A percentile compares a stretch with the other conserved stretches of the same genome.
phyloP scores from a whole-genome alignment of 2,113 vertebrate species.

The Cavia porcellus region DNA sequence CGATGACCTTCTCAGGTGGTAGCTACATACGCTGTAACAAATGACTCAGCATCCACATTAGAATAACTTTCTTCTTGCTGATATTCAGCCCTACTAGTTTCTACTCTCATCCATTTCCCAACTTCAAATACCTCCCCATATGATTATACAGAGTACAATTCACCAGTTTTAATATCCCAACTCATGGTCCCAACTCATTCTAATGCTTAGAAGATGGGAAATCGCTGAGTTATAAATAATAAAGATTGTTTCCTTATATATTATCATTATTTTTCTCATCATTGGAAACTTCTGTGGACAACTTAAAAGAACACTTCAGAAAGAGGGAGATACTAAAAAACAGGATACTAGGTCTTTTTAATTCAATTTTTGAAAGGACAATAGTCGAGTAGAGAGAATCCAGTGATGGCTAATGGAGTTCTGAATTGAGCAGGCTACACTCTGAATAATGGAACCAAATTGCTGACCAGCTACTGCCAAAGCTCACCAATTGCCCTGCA shows the following conservation, averaged over 20 bases:
- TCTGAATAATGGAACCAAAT: neutral
- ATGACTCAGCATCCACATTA: neutral
- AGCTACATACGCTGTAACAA: neutral
- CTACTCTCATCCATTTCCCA: neutral
- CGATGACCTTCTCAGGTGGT: neutral
- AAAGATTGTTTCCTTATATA: constrained; percentile 5
- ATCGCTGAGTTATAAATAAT: neutral
- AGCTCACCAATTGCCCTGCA: neutral
- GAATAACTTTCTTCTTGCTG: neutral
- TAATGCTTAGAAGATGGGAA: neutral
- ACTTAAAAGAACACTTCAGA: neutral
- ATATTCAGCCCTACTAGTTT: neutral
- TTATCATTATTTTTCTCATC: neutral
- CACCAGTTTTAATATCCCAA: neutral
- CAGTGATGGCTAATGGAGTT: neutral
- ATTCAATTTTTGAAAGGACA: neutral
- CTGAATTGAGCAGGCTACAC: neutral
- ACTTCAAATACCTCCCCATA: neutral
- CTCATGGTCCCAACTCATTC: neutral
- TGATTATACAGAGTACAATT: neutral
- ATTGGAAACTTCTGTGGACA: neutral
- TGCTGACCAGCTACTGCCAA: neutral
- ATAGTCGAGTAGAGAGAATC: neutral
- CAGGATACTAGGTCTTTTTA: neutral
- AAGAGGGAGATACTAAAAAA: neutral